Percentiles rank a stretch among this genome's conserved stretches.
These are phyloP conservation scores for Parapsyche elsis DNA, from an alignment of 1,140 invertebrate species.

Conservation along the genomic window DNA sequence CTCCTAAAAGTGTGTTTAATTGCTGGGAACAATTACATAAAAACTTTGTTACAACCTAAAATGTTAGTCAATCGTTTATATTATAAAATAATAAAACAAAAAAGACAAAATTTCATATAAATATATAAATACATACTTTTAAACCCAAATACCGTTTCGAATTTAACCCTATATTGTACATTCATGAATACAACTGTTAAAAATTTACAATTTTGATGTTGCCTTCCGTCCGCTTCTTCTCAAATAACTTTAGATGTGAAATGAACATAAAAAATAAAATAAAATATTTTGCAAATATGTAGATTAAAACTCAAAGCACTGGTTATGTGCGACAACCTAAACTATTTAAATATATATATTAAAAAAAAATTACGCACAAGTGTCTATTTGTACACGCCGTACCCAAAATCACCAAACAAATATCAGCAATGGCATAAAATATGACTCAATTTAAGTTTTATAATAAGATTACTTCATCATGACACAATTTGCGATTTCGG, in stretches of 20 bases:
- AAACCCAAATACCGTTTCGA: conserved; percentile 18
- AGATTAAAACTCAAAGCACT: no score
- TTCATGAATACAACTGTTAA: no score
- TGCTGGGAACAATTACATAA: conserved; percentile 30
- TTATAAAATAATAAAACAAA: conserved; percentile 64
- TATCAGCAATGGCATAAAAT: conserved; percentile 29
- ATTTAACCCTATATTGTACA: no score
- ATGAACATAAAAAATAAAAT: no score
- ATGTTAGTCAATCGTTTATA: conserved; percentile 67
- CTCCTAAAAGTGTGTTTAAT: conserved; percentile 37
- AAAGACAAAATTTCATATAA: conserved; percentile 60
- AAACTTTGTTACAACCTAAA: conserved; percentile 49
- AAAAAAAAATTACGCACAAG: neutral
- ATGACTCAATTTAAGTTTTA: conserved; percentile 21
- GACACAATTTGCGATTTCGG: conserved; percentile 27
- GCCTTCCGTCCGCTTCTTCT: no score
- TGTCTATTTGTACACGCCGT: neutral
- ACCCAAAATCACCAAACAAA: conserved; percentile 28
- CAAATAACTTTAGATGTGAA: no score
- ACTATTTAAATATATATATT: neutral
- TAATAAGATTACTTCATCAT: conserved; percentile 3
- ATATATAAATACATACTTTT: conserved; percentile 55
- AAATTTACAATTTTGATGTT: no score
- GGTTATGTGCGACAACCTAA: neutral
- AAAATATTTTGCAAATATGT: no score